phyloP scores from a whole-genome alignment of 2,797 vertebrate genomes.

The Urosaurus nigricauda region DNA sequence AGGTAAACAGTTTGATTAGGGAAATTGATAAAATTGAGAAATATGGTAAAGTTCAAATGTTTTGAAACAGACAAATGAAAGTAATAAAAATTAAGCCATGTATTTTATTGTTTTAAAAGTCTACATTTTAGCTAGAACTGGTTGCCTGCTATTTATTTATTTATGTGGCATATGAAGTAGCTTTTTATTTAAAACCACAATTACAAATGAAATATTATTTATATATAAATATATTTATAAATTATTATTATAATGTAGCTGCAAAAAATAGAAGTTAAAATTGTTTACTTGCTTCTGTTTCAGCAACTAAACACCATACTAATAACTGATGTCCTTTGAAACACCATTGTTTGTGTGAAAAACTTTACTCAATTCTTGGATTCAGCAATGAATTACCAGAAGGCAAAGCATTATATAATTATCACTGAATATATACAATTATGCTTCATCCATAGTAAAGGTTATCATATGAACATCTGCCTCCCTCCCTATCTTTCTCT shows the following conservation, averaged over 20 bases:
- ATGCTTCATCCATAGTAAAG: neutral
- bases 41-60: neutral
- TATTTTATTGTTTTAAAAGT: neutral
- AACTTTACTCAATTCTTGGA: neutral
- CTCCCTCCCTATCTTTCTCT: no score
- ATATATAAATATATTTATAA: no score
- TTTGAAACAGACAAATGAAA: neutral
- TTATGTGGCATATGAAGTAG: neutral
- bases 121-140: neutral
- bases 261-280: neutral
- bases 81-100: neutral
- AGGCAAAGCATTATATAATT: neutral
- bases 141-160: neutral
- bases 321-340: neutral
- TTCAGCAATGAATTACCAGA: neutral
- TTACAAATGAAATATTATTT: no score
- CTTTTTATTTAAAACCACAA: neutral
- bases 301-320: neutral
- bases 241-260: neutral
- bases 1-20: neutral
- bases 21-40: neutral
- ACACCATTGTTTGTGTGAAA: neutral
- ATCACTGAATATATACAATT: neutral
- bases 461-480: neutral
- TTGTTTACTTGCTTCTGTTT: neutral